Percentiles rank a stretch among this genome's conserved stretches.
These are phyloP conservation scores for Pterocles burchelli DNA, from an alignment of 2,113 vertebrate species.

Conservation along the genomic window DNA sequence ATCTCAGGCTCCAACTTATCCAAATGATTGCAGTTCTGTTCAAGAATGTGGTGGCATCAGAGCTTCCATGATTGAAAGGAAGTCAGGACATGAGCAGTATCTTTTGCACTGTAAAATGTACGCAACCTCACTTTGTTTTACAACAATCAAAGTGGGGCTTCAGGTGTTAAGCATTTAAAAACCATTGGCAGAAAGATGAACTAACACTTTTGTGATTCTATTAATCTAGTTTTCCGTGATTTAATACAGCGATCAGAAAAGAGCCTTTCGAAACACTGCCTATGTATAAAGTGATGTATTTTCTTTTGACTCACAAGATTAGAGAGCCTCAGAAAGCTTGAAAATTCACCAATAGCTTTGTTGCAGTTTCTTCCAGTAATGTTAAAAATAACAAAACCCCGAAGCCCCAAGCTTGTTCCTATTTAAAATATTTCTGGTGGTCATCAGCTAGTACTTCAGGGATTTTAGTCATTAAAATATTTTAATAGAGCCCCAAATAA, in stretches of 20 bases:
- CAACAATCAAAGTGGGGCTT: neutral
- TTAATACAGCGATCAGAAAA: neutral
- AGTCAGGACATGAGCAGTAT: neutral
- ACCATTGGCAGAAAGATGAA: neutral
- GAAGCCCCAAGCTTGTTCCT: neutral
- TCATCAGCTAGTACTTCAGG: constrained; percentile 27
- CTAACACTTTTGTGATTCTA: neutral
- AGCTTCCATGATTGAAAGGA: neutral
- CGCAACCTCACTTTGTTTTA: neutral
- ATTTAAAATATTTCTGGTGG: constrained; percentile 19
- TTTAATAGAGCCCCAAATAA: constrained; percentile 51
- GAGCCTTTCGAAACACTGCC: neutral
- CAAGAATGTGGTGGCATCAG: neutral
- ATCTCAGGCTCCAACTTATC: neutral
- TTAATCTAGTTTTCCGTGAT: neutral
- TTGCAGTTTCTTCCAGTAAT: neutral
- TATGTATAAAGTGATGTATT: neutral
- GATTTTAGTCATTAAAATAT: constrained; percentile 52
- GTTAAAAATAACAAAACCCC: neutral
- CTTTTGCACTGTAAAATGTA: neutral
- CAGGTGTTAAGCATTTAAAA: neutral
- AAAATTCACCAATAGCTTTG: neutral
- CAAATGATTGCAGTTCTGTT: neutral
- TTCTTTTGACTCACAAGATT: constrained; percentile 8
- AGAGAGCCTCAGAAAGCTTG: neutral